Conservation (phyloP, 1,140 invertebrate genomes). For the Drosophila truncata region DNA sequence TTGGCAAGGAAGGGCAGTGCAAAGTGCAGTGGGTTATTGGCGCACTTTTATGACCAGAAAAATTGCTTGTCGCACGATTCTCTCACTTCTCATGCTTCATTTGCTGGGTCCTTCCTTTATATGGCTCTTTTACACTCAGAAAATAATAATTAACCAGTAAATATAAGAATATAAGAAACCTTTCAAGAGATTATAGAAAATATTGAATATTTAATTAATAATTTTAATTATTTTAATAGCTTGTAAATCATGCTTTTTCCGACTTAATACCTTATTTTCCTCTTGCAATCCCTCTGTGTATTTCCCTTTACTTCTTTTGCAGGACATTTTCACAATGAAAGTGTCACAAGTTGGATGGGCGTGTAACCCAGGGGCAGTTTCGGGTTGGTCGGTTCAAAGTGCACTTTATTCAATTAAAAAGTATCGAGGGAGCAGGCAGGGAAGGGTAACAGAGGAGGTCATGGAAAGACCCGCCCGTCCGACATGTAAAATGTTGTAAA, state of each 20-base stretch:
- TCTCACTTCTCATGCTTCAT: slow-evolving; percentile 40
- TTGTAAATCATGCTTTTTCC: neutral
- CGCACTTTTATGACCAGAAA: slow-evolving; percentile 72
- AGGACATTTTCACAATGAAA: slow-evolving; percentile 70
- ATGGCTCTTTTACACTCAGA: slow-evolving; percentile 3
- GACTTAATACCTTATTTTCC: neutral
- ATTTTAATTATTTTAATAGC: too few species aligned
- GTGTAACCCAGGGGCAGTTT: slow-evolving; percentile 14
- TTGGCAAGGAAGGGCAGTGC: slow-evolving; percentile 12
- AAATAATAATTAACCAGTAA: neutral
- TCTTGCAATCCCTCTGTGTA: neutral
- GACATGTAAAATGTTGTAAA: slow-evolving; percentile 67
- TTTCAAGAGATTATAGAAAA: too few species aligned
- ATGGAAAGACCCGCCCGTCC: slow-evolving; percentile 3
- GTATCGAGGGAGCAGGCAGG: slow-evolving; percentile 35
- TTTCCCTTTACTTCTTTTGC: slow-evolving; percentile 27
- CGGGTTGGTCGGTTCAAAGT: slow-evolving; percentile 55
- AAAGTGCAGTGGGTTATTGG: slow-evolving; percentile 81
- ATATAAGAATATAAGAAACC: neutral
- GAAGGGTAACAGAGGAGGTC: slow-evolving; percentile 6
- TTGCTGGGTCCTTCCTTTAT: slow-evolving; percentile 3
- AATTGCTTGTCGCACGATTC: slow-evolving; percentile 50
- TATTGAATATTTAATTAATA: neutral
- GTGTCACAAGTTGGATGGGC: slow-evolving; percentile 72
- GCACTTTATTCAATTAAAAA: slow-evolving; percentile 82